phyloP scores from a whole-genome alignment of 1,140 invertebrate species.

The Pseudobourletiella spinata region DNA sequence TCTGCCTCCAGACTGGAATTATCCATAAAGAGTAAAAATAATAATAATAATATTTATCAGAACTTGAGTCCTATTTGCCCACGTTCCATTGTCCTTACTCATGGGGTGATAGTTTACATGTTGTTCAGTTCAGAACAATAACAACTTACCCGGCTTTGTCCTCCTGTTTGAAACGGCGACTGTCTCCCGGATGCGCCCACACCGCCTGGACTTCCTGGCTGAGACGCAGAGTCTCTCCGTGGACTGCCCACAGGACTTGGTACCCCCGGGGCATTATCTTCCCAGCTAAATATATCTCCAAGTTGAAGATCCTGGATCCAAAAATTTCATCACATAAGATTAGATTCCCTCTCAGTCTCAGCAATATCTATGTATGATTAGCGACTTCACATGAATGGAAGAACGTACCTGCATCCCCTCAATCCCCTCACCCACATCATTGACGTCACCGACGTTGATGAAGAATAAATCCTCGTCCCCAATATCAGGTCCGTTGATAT shows the following conservation, averaged over 20 bases:
- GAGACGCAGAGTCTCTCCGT: constrained; percentile 44
- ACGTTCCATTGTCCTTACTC: too few relatives aligned
- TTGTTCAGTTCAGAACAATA: too few relatives aligned
- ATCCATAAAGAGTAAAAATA: neutral
- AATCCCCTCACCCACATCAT: constrained; percentile 64
- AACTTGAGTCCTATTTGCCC: too few relatives aligned
- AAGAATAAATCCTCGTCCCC: constrained; percentile 66
- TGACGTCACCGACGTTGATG: constrained; percentile 50
- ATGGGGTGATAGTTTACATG: too few relatives aligned
- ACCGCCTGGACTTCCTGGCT: constrained; percentile 53
- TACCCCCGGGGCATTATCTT: constrained; percentile 48
- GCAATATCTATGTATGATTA: too few relatives aligned
- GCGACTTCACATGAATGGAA: neutral
- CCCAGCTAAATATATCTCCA: constrained; percentile 62
- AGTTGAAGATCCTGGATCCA: constrained; percentile 44
- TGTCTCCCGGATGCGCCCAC: constrained; percentile 48
- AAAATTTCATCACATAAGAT: too few relatives aligned
- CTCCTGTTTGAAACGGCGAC: constrained; percentile 52
- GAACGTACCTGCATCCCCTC: constrained; percentile 52
- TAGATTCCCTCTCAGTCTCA: too few relatives aligned
- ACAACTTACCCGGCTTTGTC: constrained; percentile 40
- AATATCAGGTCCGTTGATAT: constrained; percentile 62
- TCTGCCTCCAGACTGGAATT: constrained; percentile 40
- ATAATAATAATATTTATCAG: too few relatives aligned
- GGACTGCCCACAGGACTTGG: constrained; percentile 54